Conservation (phyloP, 2,113 vertebrate species). For the Pygoscelis adeliae region DNA sequence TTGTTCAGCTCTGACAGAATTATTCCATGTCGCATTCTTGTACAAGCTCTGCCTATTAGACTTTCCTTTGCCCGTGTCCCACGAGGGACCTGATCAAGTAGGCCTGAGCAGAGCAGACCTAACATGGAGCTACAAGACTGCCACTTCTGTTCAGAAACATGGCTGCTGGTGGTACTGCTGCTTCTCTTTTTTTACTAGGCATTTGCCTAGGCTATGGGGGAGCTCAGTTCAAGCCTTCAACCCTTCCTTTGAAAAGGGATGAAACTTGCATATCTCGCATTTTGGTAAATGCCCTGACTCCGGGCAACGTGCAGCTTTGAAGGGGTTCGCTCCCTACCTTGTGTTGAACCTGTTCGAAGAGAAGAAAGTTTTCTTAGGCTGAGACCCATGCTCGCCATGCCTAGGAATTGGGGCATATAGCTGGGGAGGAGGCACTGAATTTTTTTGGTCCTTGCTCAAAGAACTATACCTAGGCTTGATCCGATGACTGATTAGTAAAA, state of each 20-base stretch:
- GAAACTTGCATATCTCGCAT: accelerated
- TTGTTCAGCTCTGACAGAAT: neutral
- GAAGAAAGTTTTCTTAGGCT: neutral
- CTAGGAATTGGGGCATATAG: neutral
- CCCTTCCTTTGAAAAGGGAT: neutral
- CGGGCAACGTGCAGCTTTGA: accelerated
- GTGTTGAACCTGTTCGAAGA: neutral
- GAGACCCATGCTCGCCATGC: neutral
- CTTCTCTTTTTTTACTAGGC: neutral
- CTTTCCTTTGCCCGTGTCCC: neutral
- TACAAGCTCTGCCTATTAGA: neutral
- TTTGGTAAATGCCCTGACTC: neutral
- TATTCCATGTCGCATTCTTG: neutral
- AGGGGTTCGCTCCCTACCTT: neutral
- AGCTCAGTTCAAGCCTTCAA: neutral
- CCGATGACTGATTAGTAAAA: neutral
- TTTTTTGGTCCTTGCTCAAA: neutral
- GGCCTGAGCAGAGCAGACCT: neutral
- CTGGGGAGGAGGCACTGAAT: neutral
- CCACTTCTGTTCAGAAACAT: neutral
- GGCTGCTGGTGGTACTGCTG: neutral
- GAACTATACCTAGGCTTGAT: neutral
- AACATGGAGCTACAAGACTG: accelerated
- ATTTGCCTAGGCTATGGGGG: neutral
- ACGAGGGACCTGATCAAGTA: neutral